Base-by-base conservation (phyloP, 2,797 vertebrate genomes). In the Ceryle rudis region DNA sequence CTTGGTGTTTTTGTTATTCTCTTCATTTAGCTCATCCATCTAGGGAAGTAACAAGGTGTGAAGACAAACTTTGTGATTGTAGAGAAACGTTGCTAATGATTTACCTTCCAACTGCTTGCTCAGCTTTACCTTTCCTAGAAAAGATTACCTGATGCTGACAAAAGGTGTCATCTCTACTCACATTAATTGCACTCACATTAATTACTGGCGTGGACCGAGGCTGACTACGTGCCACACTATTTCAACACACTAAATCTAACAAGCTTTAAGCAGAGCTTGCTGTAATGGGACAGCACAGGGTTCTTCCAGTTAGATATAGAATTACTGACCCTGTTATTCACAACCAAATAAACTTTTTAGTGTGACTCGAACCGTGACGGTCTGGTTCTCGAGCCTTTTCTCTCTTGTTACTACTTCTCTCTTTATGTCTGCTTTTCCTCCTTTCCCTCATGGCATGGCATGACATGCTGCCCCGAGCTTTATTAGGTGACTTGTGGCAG, bases 71-170 rank as follows among this genome's bases (percentile, higher is more conserved):
- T 61, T 33, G 74, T 1, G 3, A 42, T 70, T 9, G 4, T 67
- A 87, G 57, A 37, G 49, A 69, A 83, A 75, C 3, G 4, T 13
- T 26, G 49, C n/a, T 83, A 83, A 72, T 58, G n/a, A 90, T 88
- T 94, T 88, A 47, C 70, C 78, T 97, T 94, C 91, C 69, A 88
- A 62, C 49, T 66, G 81, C 91, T 88, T 86, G 72, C 69, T 95
- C 72, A 79, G 75, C 61, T 90, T 83, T 87, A 95, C 92, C 71
- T 90, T 70, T 55, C 60, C 70, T 70, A 71, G 84, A 80, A 84
- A 72, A 37, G 60, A 93, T 74, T 89, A 91, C 89, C 75, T 88
- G 75, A 72, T 81, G 75, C 84, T 93, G 72, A 88, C 79, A 93
- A 81, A 87, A 93, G 89, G 71, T 72, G 64, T 92, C 72, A 44